These are phyloP conservation scores for Craniophora ligustri DNA, from an alignment of 2,888 invertebrate species.

Conservation along the genomic window DNA sequence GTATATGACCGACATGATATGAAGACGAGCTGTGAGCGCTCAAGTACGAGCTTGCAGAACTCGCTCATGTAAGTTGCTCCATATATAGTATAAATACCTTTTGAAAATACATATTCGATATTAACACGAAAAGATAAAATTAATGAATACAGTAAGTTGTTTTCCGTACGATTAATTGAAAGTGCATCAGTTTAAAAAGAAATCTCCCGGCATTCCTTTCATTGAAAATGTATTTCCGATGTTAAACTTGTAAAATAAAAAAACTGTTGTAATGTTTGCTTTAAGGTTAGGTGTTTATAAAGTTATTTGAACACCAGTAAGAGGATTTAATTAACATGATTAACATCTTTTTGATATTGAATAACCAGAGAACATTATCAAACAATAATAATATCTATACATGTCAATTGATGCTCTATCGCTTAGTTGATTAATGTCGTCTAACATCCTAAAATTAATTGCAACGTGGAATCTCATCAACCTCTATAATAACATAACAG, in stretches of 20 bases:
- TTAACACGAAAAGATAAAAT: too few species aligned
- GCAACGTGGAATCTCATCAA: constrained; percentile 27
- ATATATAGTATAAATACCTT: too few species aligned
- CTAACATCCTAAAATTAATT: constrained; percentile 37
- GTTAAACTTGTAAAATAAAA: background rate
- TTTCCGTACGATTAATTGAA: constrained; percentile 17
- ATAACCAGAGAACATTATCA: constrained; percentile 8
- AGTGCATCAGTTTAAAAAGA: constrained; percentile 1
- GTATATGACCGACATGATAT: constrained; percentile 2
- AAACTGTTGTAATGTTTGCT: background rate
- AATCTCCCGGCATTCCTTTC: background rate
- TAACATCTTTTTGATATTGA: constrained; percentile 3
- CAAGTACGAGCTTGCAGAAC: too few species aligned
- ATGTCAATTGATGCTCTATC: constrained; percentile 24
- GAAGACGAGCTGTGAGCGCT: too few species aligned
- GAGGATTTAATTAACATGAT: background rate
- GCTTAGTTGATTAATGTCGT: constrained; percentile 32
- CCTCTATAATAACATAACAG: constrained; percentile 18
- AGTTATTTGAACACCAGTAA: background rate
- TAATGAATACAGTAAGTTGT: too few species aligned
- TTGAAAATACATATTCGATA: too few species aligned
- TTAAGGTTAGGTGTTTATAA: background rate
- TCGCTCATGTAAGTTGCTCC: too few species aligned
- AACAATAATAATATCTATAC: constrained; percentile 22
- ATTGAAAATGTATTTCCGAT: constrained; percentile 17